These are phyloP conservation scores for Apodemia zela DNA, from an alignment of 2,888 invertebrate species.

Conservation along the genomic window DNA sequence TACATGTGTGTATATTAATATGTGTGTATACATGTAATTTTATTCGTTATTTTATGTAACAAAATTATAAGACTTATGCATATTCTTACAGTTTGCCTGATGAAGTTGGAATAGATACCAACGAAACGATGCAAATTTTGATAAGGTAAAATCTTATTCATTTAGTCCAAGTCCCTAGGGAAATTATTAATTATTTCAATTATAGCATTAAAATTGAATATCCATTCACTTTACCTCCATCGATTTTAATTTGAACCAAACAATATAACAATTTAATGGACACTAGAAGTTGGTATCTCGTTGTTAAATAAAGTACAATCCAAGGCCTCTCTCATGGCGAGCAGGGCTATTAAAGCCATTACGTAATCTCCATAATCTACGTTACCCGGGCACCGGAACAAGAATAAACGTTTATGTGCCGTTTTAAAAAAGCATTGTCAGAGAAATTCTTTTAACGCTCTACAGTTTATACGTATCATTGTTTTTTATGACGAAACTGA, in stretches of 20 bases:
- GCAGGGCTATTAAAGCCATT: constrained; percentile 23
- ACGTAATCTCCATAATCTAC: constrained; percentile 16
- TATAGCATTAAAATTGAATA: not conserved
- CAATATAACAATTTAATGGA: constrained; percentile 8
- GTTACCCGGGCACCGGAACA: not conserved
- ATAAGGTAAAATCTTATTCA: too few relatives aligned
- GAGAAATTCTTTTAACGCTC: constrained; percentile 7
- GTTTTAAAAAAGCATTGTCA: constrained; percentile 15
- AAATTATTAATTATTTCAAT: too few relatives aligned
- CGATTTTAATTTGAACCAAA: not conserved
- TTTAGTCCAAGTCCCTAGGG: too few relatives aligned
- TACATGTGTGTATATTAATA: too few relatives aligned
- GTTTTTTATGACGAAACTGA: constrained; percentile 2
- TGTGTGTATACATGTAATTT: too few relatives aligned
- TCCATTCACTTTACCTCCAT: not conserved
- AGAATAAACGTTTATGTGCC: constrained; percentile 11
- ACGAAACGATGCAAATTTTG: too few relatives aligned
- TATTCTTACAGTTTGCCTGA: too few relatives aligned
- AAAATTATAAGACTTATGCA: too few relatives aligned
- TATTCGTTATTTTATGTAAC: too few relatives aligned
- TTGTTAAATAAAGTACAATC: constrained; percentile 17
- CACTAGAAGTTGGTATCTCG: constrained; percentile 10
- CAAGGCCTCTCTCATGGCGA: constrained; percentile 25
- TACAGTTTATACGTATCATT: not conserved
- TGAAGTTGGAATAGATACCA: too few relatives aligned